Evolutionary conservation across 2,888 invertebrate species (phyloP), one percentile per base, ranked within the genome.

Genomic region (Nemoura dubitans): DNA sequence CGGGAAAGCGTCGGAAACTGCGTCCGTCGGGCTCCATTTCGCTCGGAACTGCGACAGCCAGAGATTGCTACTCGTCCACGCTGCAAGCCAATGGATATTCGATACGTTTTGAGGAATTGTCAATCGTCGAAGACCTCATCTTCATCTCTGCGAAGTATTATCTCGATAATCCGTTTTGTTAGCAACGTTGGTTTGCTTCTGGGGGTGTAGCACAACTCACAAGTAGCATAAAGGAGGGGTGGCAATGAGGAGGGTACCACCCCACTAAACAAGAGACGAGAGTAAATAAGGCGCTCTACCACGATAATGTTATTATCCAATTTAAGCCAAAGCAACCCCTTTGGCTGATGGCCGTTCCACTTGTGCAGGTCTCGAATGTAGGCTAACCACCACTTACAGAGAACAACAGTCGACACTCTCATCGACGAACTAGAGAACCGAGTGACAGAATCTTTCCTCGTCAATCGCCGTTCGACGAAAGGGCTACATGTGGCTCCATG

Each of bases 261-360:
- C 36, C 77, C 25, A 86, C 29, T 76, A 30, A 82, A 82, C 76
- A 59, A 82, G 87, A 87, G 81, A 86, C 86, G 82, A 86, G 80
- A 82, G 86, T 86, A 87, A 87, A 87, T 86, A 87, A 87, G 86
- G 86, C 82, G 87, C 86, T 83, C 43, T 36, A 78, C 85, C 30
- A 76, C 78, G 85, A 86, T 87, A 87, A 87, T 87, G 87, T 87
- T 86, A 87, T 87, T 88, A 88, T 88, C 87, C 83, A 29, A 83
- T 82, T 76, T 27, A 78, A 80, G 80, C 78, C 82, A 81, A 86
- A 86, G 27, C 36, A n/a, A 85, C 82, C 86, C 76, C 86, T 80
- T 86, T 27, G 76, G 43, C 59, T 59, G 59, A 21, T 59, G 59
- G 59, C 59, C 86, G 76, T 85, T 76, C 76, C 78, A 81, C 80